Evolutionary conservation across 2,113 vertebrate species (phyloP).

Genomic region (Mastomys coucha): DNA sequence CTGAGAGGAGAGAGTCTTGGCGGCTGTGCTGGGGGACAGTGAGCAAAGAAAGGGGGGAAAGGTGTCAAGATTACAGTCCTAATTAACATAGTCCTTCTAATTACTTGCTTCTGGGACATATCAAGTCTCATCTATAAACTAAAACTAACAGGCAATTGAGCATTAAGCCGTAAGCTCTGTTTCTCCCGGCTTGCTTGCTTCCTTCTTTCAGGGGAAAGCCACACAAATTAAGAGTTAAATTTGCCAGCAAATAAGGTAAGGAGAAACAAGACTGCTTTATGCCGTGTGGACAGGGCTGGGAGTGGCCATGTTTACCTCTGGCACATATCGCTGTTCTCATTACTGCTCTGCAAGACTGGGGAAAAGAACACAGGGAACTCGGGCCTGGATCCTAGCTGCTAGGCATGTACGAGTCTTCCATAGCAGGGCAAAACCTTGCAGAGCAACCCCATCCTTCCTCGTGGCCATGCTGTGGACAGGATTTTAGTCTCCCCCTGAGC

Average conservation of each 20-base stretch:
- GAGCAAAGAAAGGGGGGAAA: background rate
- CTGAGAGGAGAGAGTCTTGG: background rate
- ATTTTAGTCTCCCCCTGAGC: background rate
- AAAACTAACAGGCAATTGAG: slow-evolving; percentile 44
- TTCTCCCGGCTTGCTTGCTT: background rate
- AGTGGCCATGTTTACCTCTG: background rate
- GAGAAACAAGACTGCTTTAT: background rate
- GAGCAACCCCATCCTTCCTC: background rate
- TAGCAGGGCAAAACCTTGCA: background rate
- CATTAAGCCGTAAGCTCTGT: background rate
- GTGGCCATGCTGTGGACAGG: background rate
- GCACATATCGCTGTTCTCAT: background rate
- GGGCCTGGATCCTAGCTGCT: background rate
- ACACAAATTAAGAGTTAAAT: slow-evolving; percentile 57
- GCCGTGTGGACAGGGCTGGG: background rate
- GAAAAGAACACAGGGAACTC: background rate
- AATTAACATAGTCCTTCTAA: slow-evolving; percentile 60
- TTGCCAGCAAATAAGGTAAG: slow-evolving; percentile 42
- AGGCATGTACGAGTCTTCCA: background rate
- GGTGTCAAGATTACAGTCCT: background rate
- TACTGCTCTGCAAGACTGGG: background rate
- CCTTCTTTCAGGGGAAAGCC: background rate
- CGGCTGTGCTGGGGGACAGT: background rate
- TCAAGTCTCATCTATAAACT: slow-evolving; percentile 40
- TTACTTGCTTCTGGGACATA: slow-evolving; percentile 67